phyloP scores from a whole-genome alignment of 2,113 vertebrate species.

The Neopipo cinnamomea region DNA sequence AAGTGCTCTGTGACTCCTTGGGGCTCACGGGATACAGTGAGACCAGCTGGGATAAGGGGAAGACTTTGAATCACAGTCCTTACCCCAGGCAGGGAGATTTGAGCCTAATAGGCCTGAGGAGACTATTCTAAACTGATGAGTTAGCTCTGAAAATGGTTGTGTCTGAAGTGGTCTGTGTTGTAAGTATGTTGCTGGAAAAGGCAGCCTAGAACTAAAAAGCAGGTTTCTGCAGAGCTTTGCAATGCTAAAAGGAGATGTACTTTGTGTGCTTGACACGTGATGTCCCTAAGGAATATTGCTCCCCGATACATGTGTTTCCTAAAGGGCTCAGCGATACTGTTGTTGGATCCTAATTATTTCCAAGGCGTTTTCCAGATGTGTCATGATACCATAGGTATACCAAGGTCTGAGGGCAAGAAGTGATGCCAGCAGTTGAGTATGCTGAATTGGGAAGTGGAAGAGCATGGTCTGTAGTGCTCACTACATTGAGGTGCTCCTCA shows the following conservation, averaged over 20 bases:
- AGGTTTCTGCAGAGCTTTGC: not conserved
- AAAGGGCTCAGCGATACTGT: not conserved
- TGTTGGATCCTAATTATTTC: not conserved
- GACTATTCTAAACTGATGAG: not conserved
- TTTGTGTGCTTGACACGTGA: not conserved
- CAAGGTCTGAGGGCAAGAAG: not conserved
- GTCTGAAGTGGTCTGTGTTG: not conserved
- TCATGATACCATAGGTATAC: fast-evolving
- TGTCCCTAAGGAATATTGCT: not conserved
- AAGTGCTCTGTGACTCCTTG: not conserved
- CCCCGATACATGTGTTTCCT: not conserved
- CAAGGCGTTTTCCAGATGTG: not conserved
- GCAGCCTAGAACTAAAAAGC: not conserved
- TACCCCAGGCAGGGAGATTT: not conserved
- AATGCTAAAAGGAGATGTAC: not conserved
- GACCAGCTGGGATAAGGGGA: not conserved
- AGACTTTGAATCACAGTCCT: not conserved
- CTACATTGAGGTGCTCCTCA: not conserved
- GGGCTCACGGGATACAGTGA: not conserved
- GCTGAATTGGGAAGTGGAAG: not conserved
- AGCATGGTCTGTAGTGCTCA: not conserved
- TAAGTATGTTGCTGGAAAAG: not conserved
- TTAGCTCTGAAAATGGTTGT: not conserved
- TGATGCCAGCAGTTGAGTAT: not conserved
- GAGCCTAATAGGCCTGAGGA: not conserved